Conservation (phyloP, 1,140 invertebrate genomes). For the Lepidurus apus region DNA sequence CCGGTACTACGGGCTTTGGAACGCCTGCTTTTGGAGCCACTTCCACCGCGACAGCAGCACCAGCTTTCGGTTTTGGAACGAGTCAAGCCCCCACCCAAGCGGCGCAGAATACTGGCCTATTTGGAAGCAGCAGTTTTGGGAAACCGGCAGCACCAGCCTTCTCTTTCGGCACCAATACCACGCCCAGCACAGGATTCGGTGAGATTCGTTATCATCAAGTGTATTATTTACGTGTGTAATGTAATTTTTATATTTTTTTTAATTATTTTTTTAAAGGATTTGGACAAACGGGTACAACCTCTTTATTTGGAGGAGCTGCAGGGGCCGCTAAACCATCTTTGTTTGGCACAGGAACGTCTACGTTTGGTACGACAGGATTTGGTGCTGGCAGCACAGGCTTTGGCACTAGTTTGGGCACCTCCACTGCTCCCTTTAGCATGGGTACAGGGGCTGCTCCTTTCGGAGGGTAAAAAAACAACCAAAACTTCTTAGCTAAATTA, state of each 20-base stretch:
- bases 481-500: conserved; percentile 46
- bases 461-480: conserved; percentile 35
- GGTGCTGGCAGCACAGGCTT: conserved; percentile 39
- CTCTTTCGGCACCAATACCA: conserved; percentile 49
- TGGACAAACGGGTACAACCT: conserved; percentile 37
- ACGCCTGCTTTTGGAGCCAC: conserved; percentile 31
- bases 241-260: not conserved
- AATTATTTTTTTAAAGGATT: conserved; percentile 40
- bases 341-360: conserved; percentile 38
- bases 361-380: conserved; percentile 37
- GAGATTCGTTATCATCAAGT: conserved; percentile 29
- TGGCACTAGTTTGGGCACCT: conserved; percentile 38
- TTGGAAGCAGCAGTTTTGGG: conserved; percentile 37
- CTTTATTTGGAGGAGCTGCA: conserved; percentile 31
- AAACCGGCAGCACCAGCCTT: conserved; percentile 39
- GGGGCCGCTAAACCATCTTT: conserved; percentile 41
- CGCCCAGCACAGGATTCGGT: conserved; percentile 43
- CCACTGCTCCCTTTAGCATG: conserved; percentile 39
- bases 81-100: conserved; percentile 29
- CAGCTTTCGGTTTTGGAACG: conserved; percentile 33
- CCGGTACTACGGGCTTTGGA: conserved; percentile 33
- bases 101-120: conserved; percentile 36
- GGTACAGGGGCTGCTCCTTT: conserved; percentile 33
- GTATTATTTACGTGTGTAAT: conserved; percentile 35
- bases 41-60: conserved; percentile 39